Conservation (phyloP, 1,140 invertebrate species). For the Magallana angulata region DNA sequence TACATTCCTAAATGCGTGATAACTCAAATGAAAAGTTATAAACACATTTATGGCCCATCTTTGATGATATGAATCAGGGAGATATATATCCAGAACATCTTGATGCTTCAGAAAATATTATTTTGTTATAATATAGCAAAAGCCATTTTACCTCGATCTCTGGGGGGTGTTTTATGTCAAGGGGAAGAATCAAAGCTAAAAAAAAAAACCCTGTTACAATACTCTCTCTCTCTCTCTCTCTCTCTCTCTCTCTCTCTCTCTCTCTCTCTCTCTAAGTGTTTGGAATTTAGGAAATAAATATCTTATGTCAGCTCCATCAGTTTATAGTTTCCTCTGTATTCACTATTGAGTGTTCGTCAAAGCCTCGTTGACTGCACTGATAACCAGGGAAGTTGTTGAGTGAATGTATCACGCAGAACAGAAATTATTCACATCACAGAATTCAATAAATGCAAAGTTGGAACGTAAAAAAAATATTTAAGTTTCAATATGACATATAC, state of each 20-base stretch:
- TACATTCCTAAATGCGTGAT: conserved; percentile 30
- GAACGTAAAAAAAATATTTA: too few species aligned
- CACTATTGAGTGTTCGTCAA: too few species aligned
- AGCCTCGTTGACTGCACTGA: too few species aligned
- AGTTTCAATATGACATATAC: too few species aligned
- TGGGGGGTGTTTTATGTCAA: neutral
- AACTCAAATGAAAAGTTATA: conserved; percentile 33
- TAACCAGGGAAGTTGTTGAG: too few species aligned
- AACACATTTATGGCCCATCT: conserved; percentile 27
- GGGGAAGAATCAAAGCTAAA: neutral
- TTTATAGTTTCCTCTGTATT: too few species aligned
- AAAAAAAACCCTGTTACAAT: neutral
- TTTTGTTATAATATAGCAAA: neutral
- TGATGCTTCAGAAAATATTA: conserved; percentile 1
- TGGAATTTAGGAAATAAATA: neutral
- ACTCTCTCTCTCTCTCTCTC: neutral
- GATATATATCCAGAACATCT: conserved; percentile 21
- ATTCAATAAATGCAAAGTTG: too few species aligned
- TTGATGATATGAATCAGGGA: conserved; percentile 17
- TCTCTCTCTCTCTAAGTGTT: neutral
- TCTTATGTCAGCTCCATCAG: neutral
- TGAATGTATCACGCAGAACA: too few species aligned
- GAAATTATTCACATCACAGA: too few species aligned
- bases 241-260: neutral
- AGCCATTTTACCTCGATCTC: neutral